A percentile compares a stretch with the other conserved stretches of the same genome.
These are phyloP conservation scores for Pemphredon lugubris DNA, from an alignment of 2,888 invertebrate genomes.

Conservation along the genomic window DNA sequence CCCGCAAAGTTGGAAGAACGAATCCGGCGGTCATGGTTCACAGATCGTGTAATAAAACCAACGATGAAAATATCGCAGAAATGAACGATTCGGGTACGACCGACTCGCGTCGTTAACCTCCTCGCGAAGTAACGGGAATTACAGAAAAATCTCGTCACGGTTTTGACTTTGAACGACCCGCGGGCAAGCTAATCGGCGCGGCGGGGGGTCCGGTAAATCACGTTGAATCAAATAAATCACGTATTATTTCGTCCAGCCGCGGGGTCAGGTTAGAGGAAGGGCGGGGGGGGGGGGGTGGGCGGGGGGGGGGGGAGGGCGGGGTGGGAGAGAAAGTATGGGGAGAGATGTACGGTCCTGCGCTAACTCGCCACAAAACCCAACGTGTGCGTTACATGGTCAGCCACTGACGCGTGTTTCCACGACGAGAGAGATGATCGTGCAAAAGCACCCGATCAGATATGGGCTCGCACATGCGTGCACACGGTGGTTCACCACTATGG, in stretches of 20 bases:
- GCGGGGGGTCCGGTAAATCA: conserved; percentile 62
- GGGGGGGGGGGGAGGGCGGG: no score
- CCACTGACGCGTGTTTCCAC: conserved; percentile 68
- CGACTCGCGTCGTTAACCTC: background rate
- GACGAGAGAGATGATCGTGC: conserved; percentile 63
- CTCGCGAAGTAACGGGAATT: background rate
- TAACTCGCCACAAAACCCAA: conserved; percentile 65
- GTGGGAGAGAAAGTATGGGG: background rate
- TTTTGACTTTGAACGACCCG: conserved; percentile 13
- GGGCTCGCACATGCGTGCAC: conserved; percentile 56
- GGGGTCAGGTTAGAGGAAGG: no score
- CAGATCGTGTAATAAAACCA: no score
- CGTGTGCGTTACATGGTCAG: conserved; percentile 62
- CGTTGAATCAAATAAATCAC: conserved; percentile 69
- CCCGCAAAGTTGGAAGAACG: no score
- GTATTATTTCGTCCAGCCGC: conserved; percentile 63
- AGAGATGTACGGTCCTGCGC: conserved; percentile 57
- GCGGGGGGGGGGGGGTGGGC: no score
- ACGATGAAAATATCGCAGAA: no score
- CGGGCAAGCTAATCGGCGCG: conserved; percentile 38
- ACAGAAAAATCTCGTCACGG: background rate
- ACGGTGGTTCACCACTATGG: conserved; percentile 59
- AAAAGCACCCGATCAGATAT: conserved; percentile 58
- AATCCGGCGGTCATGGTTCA: no score
- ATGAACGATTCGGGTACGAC: no score